These are phyloP conservation scores for Daktulosphaira vitifoliae DNA, from an alignment of 1,140 invertebrate genomes.

Conservation along the genomic window DNA sequence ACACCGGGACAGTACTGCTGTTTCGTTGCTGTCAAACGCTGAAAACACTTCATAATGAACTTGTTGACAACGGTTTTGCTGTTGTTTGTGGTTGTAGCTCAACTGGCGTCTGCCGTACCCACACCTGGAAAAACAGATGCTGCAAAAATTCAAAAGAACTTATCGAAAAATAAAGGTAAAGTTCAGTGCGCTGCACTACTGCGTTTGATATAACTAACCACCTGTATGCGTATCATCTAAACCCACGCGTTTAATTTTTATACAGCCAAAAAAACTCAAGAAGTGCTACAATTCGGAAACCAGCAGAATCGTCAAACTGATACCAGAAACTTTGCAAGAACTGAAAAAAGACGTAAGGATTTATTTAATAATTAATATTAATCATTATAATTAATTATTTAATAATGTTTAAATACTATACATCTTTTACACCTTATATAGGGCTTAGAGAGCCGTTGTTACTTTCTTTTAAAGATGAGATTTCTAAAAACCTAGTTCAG, in stretches of 20 bases:
- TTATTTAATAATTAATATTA: too few species aligned
- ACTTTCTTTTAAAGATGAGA: too few species aligned
- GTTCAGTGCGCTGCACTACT: neutral
- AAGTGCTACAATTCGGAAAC: slow-evolving; percentile 46
- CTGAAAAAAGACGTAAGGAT: slow-evolving; percentile 43
- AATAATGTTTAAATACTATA: too few species aligned
- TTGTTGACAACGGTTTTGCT: neutral
- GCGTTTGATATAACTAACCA: too few species aligned
- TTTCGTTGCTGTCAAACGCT: neutral
- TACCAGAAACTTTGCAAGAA: slow-evolving; percentile 35
- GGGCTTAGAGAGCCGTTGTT: too few species aligned
- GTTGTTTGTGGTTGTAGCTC: neutral
- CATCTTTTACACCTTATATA: too few species aligned
- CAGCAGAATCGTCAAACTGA: slow-evolving; percentile 44
- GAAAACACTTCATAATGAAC: neutral
- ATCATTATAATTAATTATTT: too few species aligned
- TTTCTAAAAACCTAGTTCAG: too few species aligned
- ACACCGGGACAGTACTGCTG: neutral
- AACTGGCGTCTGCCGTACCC: neutral
- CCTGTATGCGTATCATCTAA: too few species aligned
- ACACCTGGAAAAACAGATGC: slow-evolving; percentile 12
- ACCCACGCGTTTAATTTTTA: too few species aligned
- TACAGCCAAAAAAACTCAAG: slow-evolving; percentile 45
- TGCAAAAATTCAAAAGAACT: slow-evolving; percentile 26
- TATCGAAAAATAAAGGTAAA: slow-evolving; percentile 23